Percentiles rank a stretch among this genome's conserved stretches.
Evolutionary conservation across 2,113 vertebrate species (phyloP).

Genomic region (Brevimyrus niger): DNA sequence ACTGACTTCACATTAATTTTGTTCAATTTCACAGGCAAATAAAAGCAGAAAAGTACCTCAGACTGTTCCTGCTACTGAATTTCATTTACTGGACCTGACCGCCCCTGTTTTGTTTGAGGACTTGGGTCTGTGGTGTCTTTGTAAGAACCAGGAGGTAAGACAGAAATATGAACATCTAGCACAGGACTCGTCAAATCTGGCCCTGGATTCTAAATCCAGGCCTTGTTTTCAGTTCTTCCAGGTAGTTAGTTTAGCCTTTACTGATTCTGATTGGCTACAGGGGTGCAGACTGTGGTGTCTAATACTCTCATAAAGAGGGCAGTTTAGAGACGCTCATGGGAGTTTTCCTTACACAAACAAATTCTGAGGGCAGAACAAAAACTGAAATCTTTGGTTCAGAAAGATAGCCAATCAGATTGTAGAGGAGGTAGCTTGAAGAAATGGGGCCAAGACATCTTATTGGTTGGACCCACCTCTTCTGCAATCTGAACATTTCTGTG

Average conservation of each 20-base stretch:
- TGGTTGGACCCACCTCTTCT: too few relatives aligned
- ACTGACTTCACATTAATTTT: not conserved
- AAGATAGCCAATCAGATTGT: too few relatives aligned
- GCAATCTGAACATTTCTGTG: too few relatives aligned
- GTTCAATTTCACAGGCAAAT: conserved; percentile 45
- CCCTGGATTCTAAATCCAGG: too few relatives aligned
- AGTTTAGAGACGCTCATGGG: not conserved
- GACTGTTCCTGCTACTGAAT: conserved; percentile 48
- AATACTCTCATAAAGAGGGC: not conserved
- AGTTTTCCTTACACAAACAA: too few relatives aligned
- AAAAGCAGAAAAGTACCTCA: conserved; percentile 28
- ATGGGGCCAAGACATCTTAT: too few relatives aligned
- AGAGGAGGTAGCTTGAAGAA: too few relatives aligned
- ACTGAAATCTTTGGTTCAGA: too few relatives aligned
- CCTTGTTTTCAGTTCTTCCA: not conserved
- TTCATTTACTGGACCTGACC: conserved; percentile 46
- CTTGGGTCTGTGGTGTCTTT: conserved; percentile 12
- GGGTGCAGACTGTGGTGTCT: not conserved
- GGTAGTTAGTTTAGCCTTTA: not conserved
- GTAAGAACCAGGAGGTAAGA: not conserved
- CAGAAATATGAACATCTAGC: too few relatives aligned
- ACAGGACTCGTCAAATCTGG: too few relatives aligned
- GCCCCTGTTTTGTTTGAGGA: accelerated
- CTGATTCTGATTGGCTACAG: too few relatives aligned
- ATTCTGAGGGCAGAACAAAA: too few relatives aligned